phyloP scores from a whole-genome alignment of 2,113 vertebrate genomes.

The Triplophysa dalaica region DNA sequence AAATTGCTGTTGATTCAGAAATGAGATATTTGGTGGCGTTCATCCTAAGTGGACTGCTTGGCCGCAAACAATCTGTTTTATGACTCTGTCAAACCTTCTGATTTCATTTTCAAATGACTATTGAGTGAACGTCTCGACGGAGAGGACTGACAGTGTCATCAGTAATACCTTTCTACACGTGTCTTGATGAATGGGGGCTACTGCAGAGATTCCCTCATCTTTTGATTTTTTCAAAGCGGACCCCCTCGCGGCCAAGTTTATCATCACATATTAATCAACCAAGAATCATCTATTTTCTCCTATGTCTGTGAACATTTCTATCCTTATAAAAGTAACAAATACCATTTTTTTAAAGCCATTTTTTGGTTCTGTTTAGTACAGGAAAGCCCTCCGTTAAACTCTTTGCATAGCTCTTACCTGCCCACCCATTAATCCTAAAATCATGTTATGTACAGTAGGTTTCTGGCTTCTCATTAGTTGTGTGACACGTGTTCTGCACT shows the following conservation, averaged over 20 bases:
- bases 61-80: conserved; percentile 84
- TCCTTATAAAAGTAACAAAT: too few relatives aligned
- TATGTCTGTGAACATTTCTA: too few relatives aligned
- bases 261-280: too few relatives aligned
- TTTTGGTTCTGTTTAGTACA: too few relatives aligned
- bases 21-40: conserved; percentile 92
- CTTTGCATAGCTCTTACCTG: background rate
- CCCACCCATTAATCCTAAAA: background rate
- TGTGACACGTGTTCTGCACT: conserved; percentile 30
- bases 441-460: background rate
- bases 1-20: conserved; percentile 96
- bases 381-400: too few relatives aligned
- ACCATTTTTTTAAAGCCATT: too few relatives aligned
- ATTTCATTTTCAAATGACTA: conserved; percentile 99
- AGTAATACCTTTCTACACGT: conserved; percentile 83
- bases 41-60: conserved; percentile 79
- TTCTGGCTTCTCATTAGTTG: conserved; percentile 11
- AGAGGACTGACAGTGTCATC: conserved; percentile 82
- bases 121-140: conserved; percentile 85
- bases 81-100: conserved; percentile 95
- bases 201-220: conserved; percentile 16
- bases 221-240: background rate
- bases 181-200: conserved; percentile 66
- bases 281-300: too few relatives aligned
- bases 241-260: background rate